phyloP scores from a whole-genome alignment of 2,797 vertebrate species.

The Cetoscarus ocellatus region DNA sequence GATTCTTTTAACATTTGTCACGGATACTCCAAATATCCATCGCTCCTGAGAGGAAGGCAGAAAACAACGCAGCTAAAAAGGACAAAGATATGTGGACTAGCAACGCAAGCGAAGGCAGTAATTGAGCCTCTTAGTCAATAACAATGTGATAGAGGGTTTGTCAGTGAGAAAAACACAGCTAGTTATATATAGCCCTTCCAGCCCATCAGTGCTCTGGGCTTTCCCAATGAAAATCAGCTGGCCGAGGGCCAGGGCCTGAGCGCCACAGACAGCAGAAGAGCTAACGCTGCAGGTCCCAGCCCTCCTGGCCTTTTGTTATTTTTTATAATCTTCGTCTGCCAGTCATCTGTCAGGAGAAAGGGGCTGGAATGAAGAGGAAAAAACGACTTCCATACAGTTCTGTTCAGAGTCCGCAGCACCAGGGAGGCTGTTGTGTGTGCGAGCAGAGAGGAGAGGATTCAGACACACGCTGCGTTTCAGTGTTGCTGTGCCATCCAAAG shows the following conservation, averaged over 20 bases:
- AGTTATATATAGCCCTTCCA: conserved; percentile 80
- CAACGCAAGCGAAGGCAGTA: conserved; percentile 63
- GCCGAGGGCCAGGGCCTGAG: conserved; percentile 67
- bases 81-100: conserved; percentile 57
- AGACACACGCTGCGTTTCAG: conserved; percentile 74
- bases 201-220: conserved; percentile 75
- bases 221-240: conserved; percentile 81
- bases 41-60: conserved; percentile 39
- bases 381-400: conserved; percentile 65
- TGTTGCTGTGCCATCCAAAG: conserved; percentile 74
- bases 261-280: conserved; percentile 73
- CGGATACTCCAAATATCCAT: conserved; percentile 54
- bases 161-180: conserved; percentile 73
- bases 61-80: conserved; percentile 46
- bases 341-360: conserved; percentile 80
- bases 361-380: conserved; percentile 37
- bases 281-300: conserved; percentile 72
- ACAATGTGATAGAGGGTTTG: conserved; percentile 75
- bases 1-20: conserved; percentile 63
- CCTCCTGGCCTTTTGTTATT: conserved; percentile 76
- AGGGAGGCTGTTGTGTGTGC: conserved; percentile 66
- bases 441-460: conserved; percentile 71
- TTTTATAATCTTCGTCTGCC: conserved; percentile 80
- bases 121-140: conserved; percentile 78
- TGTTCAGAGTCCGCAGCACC: conserved; percentile 70